Base-by-base conservation (phyloP, 1,140 invertebrate genomes). In the Lepidotrigona ventralis region DNA sequence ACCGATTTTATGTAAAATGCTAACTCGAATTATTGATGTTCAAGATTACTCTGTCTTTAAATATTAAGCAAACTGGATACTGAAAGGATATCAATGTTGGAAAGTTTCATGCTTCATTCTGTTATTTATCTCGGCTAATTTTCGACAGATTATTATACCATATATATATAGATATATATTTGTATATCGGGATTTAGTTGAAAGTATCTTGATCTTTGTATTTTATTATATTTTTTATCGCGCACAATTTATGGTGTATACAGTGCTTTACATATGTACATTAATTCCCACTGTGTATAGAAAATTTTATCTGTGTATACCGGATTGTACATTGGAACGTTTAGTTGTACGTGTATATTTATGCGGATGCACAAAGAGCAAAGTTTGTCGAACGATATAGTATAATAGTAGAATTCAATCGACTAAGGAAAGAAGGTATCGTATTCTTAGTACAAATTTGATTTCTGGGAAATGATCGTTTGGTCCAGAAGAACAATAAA, bases 161-260 rank as follows among this genome's bases (percentile, higher is more conserved):
- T 26, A 63, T 23, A 33, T 33, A 33, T 33, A 33, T 33, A n/a
- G n/a, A 33, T 33, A 33, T 33, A 46, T 46, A 46, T 46, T 9
- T 73, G n/a, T 70, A 53, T n/a, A n/a, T 53, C 60, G 15, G 19
- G 6, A n/a, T 26, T 72, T 33, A 56, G 5, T 56, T 63, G 0
- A 29, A 33, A 60, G n/a, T 29, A 8, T 2, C 19, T 78, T 23
- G 29, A 54, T 79, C 23, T 63, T 15, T 17, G 26, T 29, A 26
- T 64, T 64, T 26, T 26, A 29, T 82, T 46, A 21, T 58, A 63
- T 77, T 77, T 86, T 58, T 84, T 60, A n/a, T 60, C 63, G 63
- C 76, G 76, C 76, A 86, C 85, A 86, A 87, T 80, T 54, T 17
- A 54, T 29, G 6, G 14, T n/a, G 54, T 56, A 21, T 29, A 58